Percentiles rank a stretch among this genome's conserved stretches.
These are phyloP conservation scores for Danio kyathit DNA, from an alignment of 2,797 vertebrate genomes.

Conservation along the genomic window DNA sequence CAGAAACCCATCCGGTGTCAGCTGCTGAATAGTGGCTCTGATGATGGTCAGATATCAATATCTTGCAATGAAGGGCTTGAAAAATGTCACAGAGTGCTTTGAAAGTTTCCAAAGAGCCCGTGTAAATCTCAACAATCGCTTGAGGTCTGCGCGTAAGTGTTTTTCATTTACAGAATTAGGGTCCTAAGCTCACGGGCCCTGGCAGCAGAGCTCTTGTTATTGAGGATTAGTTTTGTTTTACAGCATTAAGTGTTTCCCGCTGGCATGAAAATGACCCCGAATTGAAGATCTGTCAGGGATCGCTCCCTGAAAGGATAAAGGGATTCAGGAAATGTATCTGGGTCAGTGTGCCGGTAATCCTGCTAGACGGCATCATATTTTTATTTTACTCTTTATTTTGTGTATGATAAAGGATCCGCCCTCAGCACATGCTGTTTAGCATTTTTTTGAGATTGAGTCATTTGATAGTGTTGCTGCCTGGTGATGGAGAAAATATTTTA, in stretches of 20 bases:
- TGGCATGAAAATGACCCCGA: slow-evolving; percentile 33
- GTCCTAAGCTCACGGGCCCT: slow-evolving; percentile 22
- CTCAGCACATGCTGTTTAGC: background rate
- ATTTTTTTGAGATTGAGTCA: background rate
- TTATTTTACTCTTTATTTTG: slow-evolving; percentile 22
- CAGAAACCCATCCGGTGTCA: slow-evolving; percentile 16
- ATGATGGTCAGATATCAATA: slow-evolving; percentile 31
- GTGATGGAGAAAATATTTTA: background rate
- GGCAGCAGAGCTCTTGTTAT: slow-evolving; percentile 9
- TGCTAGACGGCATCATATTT: background rate
- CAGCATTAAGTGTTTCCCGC: slow-evolving; percentile 26
- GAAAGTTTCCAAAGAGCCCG: background rate
- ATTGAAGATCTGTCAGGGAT: slow-evolving; percentile 39
- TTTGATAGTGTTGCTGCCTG: background rate
- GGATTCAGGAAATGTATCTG: slow-evolving; percentile 30
- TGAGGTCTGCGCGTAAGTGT: background rate
- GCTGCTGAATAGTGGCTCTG: slow-evolving; percentile 24
- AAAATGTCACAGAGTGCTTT: slow-evolving; percentile 34
- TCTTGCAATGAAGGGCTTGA: slow-evolving; percentile 4
- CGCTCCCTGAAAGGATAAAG: slow-evolving; percentile 20
- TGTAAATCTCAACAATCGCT: slow-evolving; percentile 21
- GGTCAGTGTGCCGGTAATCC: slow-evolving; percentile 29
- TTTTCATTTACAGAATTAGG: slow-evolving; percentile 17
- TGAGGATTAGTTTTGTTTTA: slow-evolving; percentile 43
- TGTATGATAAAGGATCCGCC: background rate